phyloP scores from a whole-genome alignment of 2,797 vertebrate genomes.

The Chrosomus eos region DNA sequence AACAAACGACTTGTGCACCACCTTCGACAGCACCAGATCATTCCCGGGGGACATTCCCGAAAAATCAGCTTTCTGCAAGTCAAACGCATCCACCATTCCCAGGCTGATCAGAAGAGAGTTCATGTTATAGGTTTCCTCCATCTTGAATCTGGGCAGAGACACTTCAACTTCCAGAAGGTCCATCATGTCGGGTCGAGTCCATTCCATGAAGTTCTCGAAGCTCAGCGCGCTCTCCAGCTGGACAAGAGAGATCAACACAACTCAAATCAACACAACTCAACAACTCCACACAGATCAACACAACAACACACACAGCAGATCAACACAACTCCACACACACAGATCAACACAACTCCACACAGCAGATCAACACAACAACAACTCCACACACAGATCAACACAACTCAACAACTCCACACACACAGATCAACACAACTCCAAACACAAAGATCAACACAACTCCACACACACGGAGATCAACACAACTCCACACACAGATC shows the following conservation, averaged over 20 bases:
- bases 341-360: no score
- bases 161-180: conserved; percentile 72
- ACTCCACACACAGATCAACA: no score
- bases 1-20: conserved; percentile 88
- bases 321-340: no score
- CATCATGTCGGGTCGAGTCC: conserved; percentile 85
- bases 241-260: conserved; percentile 21
- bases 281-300: no score
- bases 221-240: conserved; percentile 87
- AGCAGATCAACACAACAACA: no score
- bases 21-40: conserved; percentile 81
- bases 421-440: no score
- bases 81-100: conserved; percentile 89
- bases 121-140: conserved; percentile 85
- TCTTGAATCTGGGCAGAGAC: conserved; percentile 84
- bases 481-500: no score
- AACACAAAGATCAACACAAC: no score
- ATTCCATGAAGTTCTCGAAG: conserved; percentile 81
- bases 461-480: no score
- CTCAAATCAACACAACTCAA: no score
- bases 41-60: conserved; percentile 82
- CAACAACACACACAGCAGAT: no score
- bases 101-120: conserved; percentile 78
- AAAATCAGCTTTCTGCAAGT: conserved; percentile 75
- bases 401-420: no score